These are phyloP conservation scores for Galbula dea DNA, from an alignment of 2,113 vertebrate genomes.

Conservation along the genomic window DNA sequence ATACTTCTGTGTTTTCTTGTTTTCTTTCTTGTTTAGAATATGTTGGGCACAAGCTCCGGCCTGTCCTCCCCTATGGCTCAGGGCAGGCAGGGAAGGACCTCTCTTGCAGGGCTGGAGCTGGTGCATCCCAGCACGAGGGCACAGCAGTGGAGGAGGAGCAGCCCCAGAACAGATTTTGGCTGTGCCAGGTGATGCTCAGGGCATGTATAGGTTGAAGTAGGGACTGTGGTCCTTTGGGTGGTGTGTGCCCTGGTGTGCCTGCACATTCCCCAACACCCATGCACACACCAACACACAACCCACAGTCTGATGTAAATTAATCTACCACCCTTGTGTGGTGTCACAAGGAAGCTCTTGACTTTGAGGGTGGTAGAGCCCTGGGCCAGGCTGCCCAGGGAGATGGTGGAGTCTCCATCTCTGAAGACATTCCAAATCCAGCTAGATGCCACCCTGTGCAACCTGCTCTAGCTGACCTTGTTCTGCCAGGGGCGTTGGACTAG, in stretches of 20 bases:
- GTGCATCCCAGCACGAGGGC: background rate
- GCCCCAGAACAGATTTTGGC: background rate
- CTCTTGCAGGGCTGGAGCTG: fast-evolving
- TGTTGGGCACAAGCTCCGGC: background rate
- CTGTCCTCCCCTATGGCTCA: background rate
- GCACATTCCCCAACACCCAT: fast-evolving
- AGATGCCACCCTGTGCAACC: too few species aligned
- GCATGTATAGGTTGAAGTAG: background rate
- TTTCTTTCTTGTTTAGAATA: background rate
- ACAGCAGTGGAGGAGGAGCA: background rate
- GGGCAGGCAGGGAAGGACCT: background rate
- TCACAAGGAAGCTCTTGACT: background rate
- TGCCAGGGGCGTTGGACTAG: too few species aligned
- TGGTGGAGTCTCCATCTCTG: too few species aligned
- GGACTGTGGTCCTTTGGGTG: background rate
- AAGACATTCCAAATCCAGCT: too few species aligned
- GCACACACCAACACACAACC: fast-evolving
- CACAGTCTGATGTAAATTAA: background rate
- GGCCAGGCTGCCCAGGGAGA: too few species aligned
- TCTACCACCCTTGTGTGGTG: background rate
- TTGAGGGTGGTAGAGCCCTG: too few species aligned
- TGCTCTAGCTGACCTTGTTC: too few species aligned
- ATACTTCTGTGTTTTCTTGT: background rate
- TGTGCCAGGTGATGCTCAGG: background rate
- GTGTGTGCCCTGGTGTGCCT: background rate